These are phyloP conservation scores for Vanessa tameamea DNA, from an alignment of 1,140 invertebrate species.

Conservation along the genomic window DNA sequence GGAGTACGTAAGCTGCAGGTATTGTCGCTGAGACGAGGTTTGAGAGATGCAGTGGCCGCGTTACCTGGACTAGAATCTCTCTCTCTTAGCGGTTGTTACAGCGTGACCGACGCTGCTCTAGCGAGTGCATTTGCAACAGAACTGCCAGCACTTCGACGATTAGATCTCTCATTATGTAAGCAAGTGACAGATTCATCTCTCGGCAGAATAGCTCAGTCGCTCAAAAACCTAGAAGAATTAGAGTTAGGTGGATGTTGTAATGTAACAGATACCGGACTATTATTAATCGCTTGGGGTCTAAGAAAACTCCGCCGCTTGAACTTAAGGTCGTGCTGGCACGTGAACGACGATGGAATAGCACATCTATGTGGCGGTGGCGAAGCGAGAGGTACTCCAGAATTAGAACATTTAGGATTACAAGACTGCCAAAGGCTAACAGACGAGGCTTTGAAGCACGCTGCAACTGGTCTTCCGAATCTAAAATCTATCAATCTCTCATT, in stretches of 20 bases:
- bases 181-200: constrained; percentile 94
- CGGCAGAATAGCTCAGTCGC: constrained; percentile 89
- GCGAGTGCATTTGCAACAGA: constrained; percentile 89
- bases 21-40: constrained; percentile 90
- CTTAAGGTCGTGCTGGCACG: constrained; percentile 94
- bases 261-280: constrained; percentile 92
- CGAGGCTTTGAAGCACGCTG: constrained; percentile 92
- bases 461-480: constrained; percentile 88
- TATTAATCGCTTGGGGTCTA: constrained; percentile 92
- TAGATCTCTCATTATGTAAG: constrained; percentile 96
- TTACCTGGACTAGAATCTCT: constrained; percentile 93
- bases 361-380: constrained; percentile 90
- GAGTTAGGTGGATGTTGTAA: constrained; percentile 95
- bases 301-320: constrained; percentile 92
- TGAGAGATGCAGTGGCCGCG: constrained; percentile 92
- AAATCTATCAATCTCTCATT: constrained; percentile 94
- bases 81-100: constrained; percentile 96
- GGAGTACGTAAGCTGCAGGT: constrained; percentile 95
- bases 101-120: constrained; percentile 91
- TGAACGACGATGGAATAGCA: constrained; percentile 93
- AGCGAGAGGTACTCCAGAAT: constrained; percentile 84
- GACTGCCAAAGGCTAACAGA: constrained; percentile 97
- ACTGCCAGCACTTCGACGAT: constrained; percentile 86
- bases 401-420: constrained; percentile 94
- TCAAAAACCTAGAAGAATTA: constrained; percentile 93